Percentiles rank a stretch among this genome's conserved stretches.
These are phyloP conservation scores for Limosa lapponica DNA, from an alignment of 2,797 vertebrate species.

Conservation along the genomic window DNA sequence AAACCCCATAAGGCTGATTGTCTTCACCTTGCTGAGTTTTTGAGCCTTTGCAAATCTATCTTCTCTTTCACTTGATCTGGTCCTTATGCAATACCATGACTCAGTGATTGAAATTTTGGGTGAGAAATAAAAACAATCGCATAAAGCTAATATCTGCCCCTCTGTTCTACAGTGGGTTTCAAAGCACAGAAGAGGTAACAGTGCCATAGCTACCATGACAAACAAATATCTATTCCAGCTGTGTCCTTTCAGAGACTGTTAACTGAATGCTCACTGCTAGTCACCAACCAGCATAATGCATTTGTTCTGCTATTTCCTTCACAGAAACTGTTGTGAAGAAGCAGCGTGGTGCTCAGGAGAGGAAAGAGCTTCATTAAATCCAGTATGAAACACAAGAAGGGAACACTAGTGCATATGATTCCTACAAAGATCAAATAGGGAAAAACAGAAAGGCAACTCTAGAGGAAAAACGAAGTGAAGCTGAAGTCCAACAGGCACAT, in stretches of 20 bases:
- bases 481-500: background rate
- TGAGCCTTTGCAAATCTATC: background rate
- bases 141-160: background rate
- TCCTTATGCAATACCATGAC: background rate
- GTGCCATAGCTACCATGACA: background rate
- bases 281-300: background rate
- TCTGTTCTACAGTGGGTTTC: background rate
- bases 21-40: background rate
- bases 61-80: background rate
- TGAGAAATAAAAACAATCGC: background rate
- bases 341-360: constrained; percentile 57
- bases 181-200: background rate
- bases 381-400: constrained; percentile 50
- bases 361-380: constrained; percentile 75
- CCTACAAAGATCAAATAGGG: background rate
- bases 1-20: accelerated
- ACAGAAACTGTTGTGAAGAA: background rate
- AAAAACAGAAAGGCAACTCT: background rate
- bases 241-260: background rate
- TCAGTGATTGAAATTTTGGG: background rate
- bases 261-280: background rate
- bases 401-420: background rate
- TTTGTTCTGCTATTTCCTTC: background rate
- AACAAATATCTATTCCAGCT: background rate
- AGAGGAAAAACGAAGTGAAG: background rate